phyloP scores from a whole-genome alignment of 2,888 invertebrate genomes.

The Gryllus longicercus region DNA sequence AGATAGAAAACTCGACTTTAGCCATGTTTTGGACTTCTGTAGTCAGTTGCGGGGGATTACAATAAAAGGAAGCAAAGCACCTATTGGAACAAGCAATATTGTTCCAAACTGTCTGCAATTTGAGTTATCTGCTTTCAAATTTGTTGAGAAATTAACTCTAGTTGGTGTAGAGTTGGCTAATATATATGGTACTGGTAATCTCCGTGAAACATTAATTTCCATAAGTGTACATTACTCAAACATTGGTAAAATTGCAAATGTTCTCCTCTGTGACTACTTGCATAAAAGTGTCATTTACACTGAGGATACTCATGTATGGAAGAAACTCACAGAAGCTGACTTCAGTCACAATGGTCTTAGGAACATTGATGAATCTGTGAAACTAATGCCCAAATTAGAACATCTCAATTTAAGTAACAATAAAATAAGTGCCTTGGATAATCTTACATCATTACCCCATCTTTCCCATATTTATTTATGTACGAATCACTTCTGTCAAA shows the following conservation, averaged over 20 bases:
- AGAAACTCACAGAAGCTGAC: slow-evolving; percentile 65
- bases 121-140: slow-evolving; percentile 80
- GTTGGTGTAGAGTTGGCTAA: slow-evolving; percentile 65
- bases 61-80: slow-evolving; percentile 63
- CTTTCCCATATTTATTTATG: slow-evolving; percentile 74
- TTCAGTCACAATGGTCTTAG: slow-evolving; percentile 75
- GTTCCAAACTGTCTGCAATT: slow-evolving; percentile 73
- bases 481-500: slow-evolving; percentile 69
- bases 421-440: slow-evolving; percentile 66
- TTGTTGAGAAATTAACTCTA: slow-evolving; percentile 65
- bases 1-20: slow-evolving; percentile 81
- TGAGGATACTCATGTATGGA: slow-evolving; percentile 61
- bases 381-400: slow-evolving; percentile 68
- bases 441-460: slow-evolving; percentile 74
- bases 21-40: slow-evolving; percentile 86
- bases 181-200: slow-evolving; percentile 60
- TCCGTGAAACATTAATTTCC: slow-evolving; percentile 61
- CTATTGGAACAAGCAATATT: slow-evolving; percentile 79
- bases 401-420: slow-evolving; percentile 74
- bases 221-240: slow-evolving; percentile 65
- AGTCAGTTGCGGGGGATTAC: slow-evolving; percentile 67
- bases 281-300: slow-evolving; percentile 60
- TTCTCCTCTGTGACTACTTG: slow-evolving; percentile 79
- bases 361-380: slow-evolving; percentile 76
- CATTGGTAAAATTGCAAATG: slow-evolving; percentile 67